Conservation (phyloP, 2,888 invertebrate genomes). For the Didymodactylos carnosus region DNA sequence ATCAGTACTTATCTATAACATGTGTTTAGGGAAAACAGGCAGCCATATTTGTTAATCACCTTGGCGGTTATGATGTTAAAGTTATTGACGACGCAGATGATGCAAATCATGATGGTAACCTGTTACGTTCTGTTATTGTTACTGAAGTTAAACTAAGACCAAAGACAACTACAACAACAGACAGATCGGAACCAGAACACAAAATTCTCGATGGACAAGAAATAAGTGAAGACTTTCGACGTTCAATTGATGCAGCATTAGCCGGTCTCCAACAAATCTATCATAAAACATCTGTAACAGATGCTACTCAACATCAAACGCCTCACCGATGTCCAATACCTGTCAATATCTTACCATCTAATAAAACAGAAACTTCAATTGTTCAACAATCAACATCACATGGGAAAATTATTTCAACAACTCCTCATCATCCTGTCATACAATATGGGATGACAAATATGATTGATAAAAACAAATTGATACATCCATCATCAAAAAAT, state of each 20-base stretch:
- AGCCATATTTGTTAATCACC: neutral
- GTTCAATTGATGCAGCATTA: neutral
- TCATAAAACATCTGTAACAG: neutral
- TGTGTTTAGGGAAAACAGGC: neutral
- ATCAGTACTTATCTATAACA: neutral
- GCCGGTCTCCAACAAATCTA: neutral
- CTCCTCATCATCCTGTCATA: neutral
- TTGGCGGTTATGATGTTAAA: neutral
- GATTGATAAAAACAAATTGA: no score
- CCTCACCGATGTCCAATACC: neutral
- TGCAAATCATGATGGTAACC: neutral
- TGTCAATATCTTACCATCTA: neutral
- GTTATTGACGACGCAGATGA: neutral
- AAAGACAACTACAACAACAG: neutral
- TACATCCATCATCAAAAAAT: neutral
- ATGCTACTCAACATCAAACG: neutral
- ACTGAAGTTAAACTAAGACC: neutral
- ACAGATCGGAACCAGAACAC: no score
- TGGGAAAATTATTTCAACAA: neutral
- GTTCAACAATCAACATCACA: neutral
- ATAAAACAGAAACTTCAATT: neutral
- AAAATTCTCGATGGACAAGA: neutral
- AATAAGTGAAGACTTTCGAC: neutral
- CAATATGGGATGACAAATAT: neutral
- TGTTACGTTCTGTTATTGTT: neutral